A percentile compares a stretch with the other conserved stretches of the same genome.
These are phyloP conservation scores for Allophyes oxyacanthae DNA, from an alignment of 2,888 invertebrate species.

Conservation along the genomic window DNA sequence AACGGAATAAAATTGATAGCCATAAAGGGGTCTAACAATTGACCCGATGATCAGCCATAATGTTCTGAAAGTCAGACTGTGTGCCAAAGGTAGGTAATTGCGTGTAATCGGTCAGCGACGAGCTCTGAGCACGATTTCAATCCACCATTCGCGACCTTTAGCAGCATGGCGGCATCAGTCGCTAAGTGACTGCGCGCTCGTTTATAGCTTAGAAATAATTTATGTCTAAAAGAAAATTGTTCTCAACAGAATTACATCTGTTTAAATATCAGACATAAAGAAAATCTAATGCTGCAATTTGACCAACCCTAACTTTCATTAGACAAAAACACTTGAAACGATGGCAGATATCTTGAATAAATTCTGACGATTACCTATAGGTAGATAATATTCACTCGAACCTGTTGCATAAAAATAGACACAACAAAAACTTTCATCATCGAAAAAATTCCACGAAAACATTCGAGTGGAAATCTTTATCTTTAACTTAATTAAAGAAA, in stretches of 20 bases:
- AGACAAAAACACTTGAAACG: too few relatives aligned
- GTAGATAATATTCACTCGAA: too few relatives aligned
- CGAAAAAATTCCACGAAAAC: constrained; percentile 7
- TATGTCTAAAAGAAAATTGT: not conserved
- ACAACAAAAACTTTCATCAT: too few relatives aligned
- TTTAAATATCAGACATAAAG: too few relatives aligned
- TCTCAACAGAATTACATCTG: too few relatives aligned
- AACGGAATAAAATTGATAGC: constrained; percentile 1
- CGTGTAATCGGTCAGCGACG: constrained; percentile 69
- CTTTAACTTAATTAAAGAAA: constrained; percentile 10
- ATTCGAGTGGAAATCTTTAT: constrained; percentile 1
- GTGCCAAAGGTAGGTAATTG: constrained; percentile 65
- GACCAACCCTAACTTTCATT: too few relatives aligned
- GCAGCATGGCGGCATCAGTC: not conserved
- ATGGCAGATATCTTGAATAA: too few relatives aligned
- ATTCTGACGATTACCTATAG: too few relatives aligned
- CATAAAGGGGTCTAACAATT: constrained; percentile 8
- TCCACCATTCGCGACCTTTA: constrained; percentile 52
- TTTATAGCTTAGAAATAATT: not conserved
- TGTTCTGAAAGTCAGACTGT: constrained; percentile 23
- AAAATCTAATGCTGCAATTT: too few relatives aligned
- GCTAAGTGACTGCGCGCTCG: constrained; percentile 6
- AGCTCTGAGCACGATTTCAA: constrained; percentile 77
- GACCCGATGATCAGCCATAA: constrained; percentile 19
- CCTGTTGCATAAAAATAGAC: too few relatives aligned